Base-by-base conservation (phyloP, 1,140 invertebrate species). In the Drosophila dunni region DNA sequence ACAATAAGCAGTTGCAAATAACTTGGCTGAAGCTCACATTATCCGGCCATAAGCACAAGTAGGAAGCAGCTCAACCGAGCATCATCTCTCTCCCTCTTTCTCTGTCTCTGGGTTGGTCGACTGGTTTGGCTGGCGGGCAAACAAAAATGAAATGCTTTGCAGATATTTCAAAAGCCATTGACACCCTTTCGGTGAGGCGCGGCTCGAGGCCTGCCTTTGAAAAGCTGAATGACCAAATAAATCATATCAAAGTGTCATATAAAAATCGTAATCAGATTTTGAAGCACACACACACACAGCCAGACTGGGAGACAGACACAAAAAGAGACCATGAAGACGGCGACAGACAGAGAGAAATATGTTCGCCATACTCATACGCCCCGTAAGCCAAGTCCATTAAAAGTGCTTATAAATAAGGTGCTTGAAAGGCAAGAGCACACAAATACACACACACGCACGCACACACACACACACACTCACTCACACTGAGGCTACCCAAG, bases 181-280 rank as follows among this genome's bases (percentile, higher is more conserved):
- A 90, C 86, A 90, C 86, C 86, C 86, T 90, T 90, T 86, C 65
- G 76, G 72, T 62, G 82, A 46, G 67, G 57, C 62, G 48, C 67
- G 62, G 60, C 77, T 71, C 80, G 79, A 89, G 83, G 83, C 73
- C 84, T 88, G 84, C 77, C 80, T 83, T 90, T 90, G 81, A 90
- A 90, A 90, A 86, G 86, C 86, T 90, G 86, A 90, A 90, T 90
- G 86, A 86, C 86, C 86, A 90, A 90, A 90, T 90, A 90, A 90
- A 90, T 90, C 86, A 90, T 82, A 90, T 82, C 86, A 90, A 90
- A 90, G 86, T 90, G 86, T 90, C 86, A 82, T 90, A 90, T 90
- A 90, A 90, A 90, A 90, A 90, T 90, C 86, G 86, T 90, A 90
- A 90, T 90, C 86, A 90, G 86, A 90, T 90, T 90, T 82, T 90